phyloP scores from a whole-genome alignment of 1,140 invertebrate genomes.

The Papilio polyxenes region DNA sequence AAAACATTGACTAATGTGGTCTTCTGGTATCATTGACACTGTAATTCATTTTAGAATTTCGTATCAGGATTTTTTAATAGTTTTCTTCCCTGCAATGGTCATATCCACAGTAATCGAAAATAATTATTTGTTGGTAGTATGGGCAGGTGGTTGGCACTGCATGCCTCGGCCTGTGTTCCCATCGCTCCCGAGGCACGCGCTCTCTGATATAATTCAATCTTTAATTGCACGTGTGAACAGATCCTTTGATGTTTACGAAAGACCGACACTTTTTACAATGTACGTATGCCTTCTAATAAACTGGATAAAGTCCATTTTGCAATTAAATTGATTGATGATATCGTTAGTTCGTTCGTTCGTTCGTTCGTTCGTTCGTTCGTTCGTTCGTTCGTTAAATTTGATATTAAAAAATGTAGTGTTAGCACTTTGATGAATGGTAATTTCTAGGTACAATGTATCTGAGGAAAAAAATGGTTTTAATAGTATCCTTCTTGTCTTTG shows the following conservation, averaged over 20 bases:
- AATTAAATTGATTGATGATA: conserved; percentile 38
- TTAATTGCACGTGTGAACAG: conserved; percentile 38
- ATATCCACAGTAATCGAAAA: neutral
- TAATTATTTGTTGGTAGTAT: neutral
- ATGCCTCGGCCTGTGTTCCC: conserved; percentile 30
- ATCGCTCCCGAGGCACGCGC: conserved; percentile 33
- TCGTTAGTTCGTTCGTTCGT: no score
- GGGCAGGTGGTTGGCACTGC: conserved; percentile 28
- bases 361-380: no score
- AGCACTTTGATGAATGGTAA: neutral
- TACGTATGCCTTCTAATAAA: conserved; percentile 12
- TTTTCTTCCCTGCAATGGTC: neutral
- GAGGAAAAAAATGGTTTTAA: no score
- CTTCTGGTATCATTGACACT: no score
- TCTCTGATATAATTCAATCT: conserved; percentile 39
- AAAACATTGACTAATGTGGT: no score
- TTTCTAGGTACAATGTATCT: neutral
- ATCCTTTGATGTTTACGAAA: conserved; percentile 29
- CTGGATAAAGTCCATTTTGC: neutral
- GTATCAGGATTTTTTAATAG: neutral
- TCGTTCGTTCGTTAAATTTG: conserved; percentile 12
- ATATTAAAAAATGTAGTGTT: neutral
- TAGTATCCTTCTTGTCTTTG: no score
- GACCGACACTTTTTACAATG: conserved; percentile 33
- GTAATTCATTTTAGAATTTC: no score